Percentiles rank a stretch among this genome's conserved stretches.
Evolutionary conservation across 1,140 invertebrate genomes (phyloP).

Genomic region (Acromyrmex echinatior): DNA sequence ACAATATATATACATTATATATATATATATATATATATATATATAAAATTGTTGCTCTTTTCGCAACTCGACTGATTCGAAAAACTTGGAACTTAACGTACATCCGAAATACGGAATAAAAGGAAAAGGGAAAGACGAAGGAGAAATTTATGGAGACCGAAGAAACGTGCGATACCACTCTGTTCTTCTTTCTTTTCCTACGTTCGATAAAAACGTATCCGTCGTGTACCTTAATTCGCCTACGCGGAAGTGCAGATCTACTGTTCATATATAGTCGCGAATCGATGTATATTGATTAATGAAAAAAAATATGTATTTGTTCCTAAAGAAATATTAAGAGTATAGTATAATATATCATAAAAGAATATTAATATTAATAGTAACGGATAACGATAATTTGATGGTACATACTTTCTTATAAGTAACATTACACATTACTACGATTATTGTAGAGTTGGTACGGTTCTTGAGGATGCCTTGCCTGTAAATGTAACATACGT

Average conservation of each 20-base stretch:
- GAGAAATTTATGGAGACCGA: conserved; percentile 28
- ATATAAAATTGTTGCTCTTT: background rate
- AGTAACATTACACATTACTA: conserved; percentile 84
- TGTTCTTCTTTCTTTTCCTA: conserved; percentile 55
- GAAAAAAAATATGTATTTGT: conserved; percentile 81
- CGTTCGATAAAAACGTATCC: conserved; percentile 65
- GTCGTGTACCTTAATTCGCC: conserved; percentile 68
- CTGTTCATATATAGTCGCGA: conserved; percentile 83
- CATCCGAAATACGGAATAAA: conserved; percentile 36
- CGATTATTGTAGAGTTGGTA: conserved; percentile 86
- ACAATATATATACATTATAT: too few species aligned
- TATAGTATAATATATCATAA: conserved; percentile 77
- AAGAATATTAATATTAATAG: conserved; percentile 82
- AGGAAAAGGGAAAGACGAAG: conserved; percentile 69
- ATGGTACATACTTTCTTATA: conserved; percentile 86
- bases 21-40: too few species aligned
- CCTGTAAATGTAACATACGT: conserved; percentile 86
- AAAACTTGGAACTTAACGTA: conserved; percentile 38
- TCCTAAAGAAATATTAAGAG: conserved; percentile 82
- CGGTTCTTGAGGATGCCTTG: conserved; percentile 86
- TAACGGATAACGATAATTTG: conserved; percentile 84
- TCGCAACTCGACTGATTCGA: background rate
- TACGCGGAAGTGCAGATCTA: conserved; percentile 75
- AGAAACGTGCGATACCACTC: conserved; percentile 15
- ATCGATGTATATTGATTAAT: conserved; percentile 85